Evolutionary conservation across 1,140 invertebrate species (phyloP).

Genomic region (Nebria ingens): DNA sequence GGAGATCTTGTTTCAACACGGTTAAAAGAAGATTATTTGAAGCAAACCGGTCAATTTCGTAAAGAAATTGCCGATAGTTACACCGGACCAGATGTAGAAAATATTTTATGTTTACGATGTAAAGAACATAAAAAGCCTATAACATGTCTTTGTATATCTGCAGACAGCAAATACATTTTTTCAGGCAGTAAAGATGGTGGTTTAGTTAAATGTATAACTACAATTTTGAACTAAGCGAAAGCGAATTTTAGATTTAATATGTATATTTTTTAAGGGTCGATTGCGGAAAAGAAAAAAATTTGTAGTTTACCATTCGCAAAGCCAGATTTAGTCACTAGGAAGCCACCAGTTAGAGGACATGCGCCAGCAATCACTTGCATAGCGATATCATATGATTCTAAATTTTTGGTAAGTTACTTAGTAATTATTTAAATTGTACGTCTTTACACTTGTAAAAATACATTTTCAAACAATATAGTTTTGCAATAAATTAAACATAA

Average conservation of each 20-base stretch:
- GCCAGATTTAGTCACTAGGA: slow-evolving; percentile 26
- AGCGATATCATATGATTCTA: slow-evolving; percentile 72
- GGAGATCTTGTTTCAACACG: slow-evolving; percentile 57
- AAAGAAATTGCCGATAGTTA: slow-evolving; percentile 62
- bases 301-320: slow-evolving; percentile 39
- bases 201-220: slow-evolving; percentile 69
- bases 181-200: slow-evolving; percentile 80
- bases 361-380: slow-evolving; percentile 52
- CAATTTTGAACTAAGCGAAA: too few relatives aligned
- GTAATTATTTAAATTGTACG: too few relatives aligned
- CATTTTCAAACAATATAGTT: too few relatives aligned
- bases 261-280: too few relatives aligned
- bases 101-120: slow-evolving; percentile 45
- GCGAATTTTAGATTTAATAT: too few relatives aligned
- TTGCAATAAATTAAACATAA: too few relatives aligned
- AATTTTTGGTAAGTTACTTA: slow-evolving; percentile 61
- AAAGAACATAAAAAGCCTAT: slow-evolving; percentile 68
- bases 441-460: too few relatives aligned
- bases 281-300: slow-evolving; percentile 42
- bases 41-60: slow-evolving; percentile 69
- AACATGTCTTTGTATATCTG: slow-evolving; percentile 71
- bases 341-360: slow-evolving; percentile 43
- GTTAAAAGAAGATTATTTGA: slow-evolving; percentile 72
- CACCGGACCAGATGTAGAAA: slow-evolving; percentile 36
- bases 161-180: slow-evolving; percentile 63